Base-by-base conservation (phyloP, 2,888 invertebrate genomes). In the Gibbula magus region DNA sequence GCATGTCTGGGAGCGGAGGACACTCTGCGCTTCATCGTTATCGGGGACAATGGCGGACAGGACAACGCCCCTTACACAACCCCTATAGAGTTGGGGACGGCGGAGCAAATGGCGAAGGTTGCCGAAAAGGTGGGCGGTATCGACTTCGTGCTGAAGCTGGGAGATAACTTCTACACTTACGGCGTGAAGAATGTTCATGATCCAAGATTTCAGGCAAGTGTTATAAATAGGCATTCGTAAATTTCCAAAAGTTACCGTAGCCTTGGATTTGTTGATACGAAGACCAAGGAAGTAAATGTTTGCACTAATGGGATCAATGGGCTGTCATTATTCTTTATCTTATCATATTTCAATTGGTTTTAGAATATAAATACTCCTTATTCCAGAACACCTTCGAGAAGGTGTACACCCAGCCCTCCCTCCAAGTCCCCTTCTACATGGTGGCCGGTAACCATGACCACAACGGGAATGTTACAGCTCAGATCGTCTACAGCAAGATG, bases 401-500 rank as follows among this genome's bases (percentile, higher is more conserved):
- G 35, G 91, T 93, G 3, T 94, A 92, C 86, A 88, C 86, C 13
- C 87, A 88, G 53, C 56, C 78, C 8, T 86, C 90, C 1, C 87
- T 93, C 32, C 86, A 89, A 51, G 82, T 86, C 10, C 93, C 93
- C 3, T 94, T 94, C 93, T 93, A 93, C 83, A 86, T 93, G 20
- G 88, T 94, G 2, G 94, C 94, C 74, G 94, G 94, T 5, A 94
- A 94, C 87, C 94, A 94, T 89, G 94, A 94, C 84, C 93, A 94
- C 83, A 89, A 93, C 81, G 94, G 94, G 22, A 94, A 94, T 85
- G 93, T 93, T 2, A 91, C 93, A 0, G 94, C 93, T 2, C 93
- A 94, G 86, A 90, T 94, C 16, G 91, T 88, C 2, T 94, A 94
- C 86, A 90, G 91, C 5, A 83, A 90, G 18, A 78, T 67, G 45